Base-by-base conservation (phyloP, 2,113 vertebrate genomes). In the Oxyura jamaicensis region DNA sequence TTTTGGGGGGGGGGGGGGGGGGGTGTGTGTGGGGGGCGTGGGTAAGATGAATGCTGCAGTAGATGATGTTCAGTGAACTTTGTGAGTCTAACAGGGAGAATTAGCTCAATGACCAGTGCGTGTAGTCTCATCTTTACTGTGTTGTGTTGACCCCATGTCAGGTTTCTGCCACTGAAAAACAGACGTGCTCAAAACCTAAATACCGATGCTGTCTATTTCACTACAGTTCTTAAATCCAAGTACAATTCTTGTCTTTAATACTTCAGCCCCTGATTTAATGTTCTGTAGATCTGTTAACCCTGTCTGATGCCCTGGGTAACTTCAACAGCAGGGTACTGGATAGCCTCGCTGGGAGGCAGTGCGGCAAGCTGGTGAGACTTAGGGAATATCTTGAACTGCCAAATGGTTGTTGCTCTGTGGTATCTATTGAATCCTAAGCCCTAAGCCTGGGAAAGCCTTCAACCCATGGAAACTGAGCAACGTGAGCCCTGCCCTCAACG, bases 241-340 rank as follows among this genome's bases (percentile, higher is more conserved):
- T 52, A 33, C 18, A 80, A 4, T 29, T 86, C 22, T 72, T 71
- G 13, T 26, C 26, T 65, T 58, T 46, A 69, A 36, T 46, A 23
- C 13, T 83, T 50, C 33, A 75, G 6, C 44, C 16, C 29, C 25
- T 66, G 25, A 48, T 19, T 78, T 53, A 63, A 53, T 10, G 20
- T 23, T 71, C 36, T 35, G n/a, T 25, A 62, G 35, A 19, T 71
- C 52, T 72, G 19, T 56, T 31, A 31, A 3, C 11, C 35, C 19
- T 71, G 25, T 21, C 13, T 44, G 58, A 23, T 50, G 31, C 19
- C 33, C 35, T 63, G 59, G 33, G 16, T 63, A 12, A 21, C 39
- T 67, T 87, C 53, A 67, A 1, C 0, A 4, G n/a, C 72, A 26
- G 26, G 28, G 9, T 72, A 14, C 31, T 0, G 0, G 25, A 11